A percentile compares a stretch with the other conserved stretches of the same genome.
These are phyloP conservation scores for Plumapathes pennacea DNA, from an alignment of 92 coral and sea anemone species.

Conservation along the genomic window DNA sequence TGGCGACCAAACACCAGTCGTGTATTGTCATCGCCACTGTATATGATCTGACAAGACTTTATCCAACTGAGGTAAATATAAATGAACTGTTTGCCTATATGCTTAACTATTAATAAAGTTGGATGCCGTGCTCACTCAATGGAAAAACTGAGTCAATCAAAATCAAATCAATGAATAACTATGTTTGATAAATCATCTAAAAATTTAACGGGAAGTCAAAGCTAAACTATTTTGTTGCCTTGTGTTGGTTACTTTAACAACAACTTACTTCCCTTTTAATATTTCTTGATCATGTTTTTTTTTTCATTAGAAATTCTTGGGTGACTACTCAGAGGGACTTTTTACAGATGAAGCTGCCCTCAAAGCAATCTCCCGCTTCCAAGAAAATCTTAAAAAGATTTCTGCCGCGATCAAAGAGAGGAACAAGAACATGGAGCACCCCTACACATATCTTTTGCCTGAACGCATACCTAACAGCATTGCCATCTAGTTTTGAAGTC, in stretches of 20 bases:
- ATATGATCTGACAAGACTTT: slow-evolving; percentile 45
- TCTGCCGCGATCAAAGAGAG: slow-evolving; percentile 40
- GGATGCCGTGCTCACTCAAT: no score
- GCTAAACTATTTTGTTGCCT: no score
- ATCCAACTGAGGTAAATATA: slow-evolving; percentile 64
- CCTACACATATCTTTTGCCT: slow-evolving; percentile 40
- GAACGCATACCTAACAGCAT: slow-evolving; percentile 51
- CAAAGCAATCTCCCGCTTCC: slow-evolving; percentile 27
- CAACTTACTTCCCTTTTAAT: no score
- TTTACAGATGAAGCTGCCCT: slow-evolving; percentile 38
- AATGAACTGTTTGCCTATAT: no score
- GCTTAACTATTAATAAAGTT: no score
- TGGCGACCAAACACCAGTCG: slow-evolving; percentile 56
- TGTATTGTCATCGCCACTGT: slow-evolving; percentile 51
- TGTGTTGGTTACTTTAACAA: no score
- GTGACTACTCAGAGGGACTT: slow-evolving; percentile 42
- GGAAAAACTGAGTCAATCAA: no score
- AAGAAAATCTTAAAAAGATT: slow-evolving; percentile 37
- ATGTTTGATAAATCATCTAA: no score
- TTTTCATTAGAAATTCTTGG: slow-evolving; percentile 35
- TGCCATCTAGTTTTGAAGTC: no score
- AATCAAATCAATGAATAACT: no score
- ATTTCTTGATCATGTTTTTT: no score
- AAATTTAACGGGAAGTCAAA: no score
- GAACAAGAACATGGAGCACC: slow-evolving; percentile 23